Evolutionary conservation across 2,113 vertebrate species (phyloP), one percentile per base, ranked within the genome.

Genomic region (Salminus brasiliensis): DNA sequence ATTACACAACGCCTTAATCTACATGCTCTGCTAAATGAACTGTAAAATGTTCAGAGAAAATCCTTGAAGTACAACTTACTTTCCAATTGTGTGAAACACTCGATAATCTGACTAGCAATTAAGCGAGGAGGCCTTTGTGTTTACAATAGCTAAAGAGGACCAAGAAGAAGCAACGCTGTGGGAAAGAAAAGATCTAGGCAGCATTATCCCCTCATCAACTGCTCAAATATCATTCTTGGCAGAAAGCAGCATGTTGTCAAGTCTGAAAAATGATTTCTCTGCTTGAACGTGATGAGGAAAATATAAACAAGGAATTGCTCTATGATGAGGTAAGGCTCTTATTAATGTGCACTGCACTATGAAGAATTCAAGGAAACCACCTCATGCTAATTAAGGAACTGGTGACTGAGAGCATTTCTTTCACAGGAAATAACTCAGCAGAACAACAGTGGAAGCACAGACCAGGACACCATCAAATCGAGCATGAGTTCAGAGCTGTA

Each of bases 211-310:
- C 29, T 69, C 74, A 81, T 55, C 36, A 65, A 73, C 74, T 80
- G 62, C 78, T 82, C 65, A 78, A 81, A 72, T 79, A 79, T 81
- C 39, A 41, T 68, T 80, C 75, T 68, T 78, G 84, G 72, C 84
- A 62, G 55, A 71, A 29, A 47, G 36, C 63, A 73, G 32, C 25
- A 70, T 7, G 53, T 49, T 85, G 36, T 78, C 59, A 84, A 66
- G 49, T 23, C 27, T 82, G 45, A 78, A 69, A 70, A 79, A 85
- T 41, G 32, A 78, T 70, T 74, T 83, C 79, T 72, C 55, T 66
- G 53, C 32, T 57, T 62, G 41, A 60, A 60, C 36, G 39, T 25
- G 62, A 41, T 59, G 32, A 57, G 5, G 23, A 23, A 47, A 52
- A 69, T 8, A 69, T 23, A 52, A 25, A 47, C 36, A 59, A 27